Conservation (phyloP, 1,140 invertebrate genomes). For the Lerema accius region DNA sequence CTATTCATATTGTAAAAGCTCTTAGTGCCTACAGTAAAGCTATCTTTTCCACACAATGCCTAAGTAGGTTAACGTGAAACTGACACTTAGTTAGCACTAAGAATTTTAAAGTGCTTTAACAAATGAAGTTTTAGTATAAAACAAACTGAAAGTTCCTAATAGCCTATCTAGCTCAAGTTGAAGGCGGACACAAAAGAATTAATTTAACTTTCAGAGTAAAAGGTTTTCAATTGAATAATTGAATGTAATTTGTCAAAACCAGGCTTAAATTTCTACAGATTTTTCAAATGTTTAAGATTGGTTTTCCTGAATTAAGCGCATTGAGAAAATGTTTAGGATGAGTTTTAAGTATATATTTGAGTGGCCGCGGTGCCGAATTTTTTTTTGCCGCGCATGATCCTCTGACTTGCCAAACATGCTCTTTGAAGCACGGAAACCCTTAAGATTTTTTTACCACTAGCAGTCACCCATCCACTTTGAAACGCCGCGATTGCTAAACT, state of each 20-base stretch:
- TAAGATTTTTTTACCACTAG: no score
- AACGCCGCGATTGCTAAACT: no score
- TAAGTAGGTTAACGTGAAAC: background rate
- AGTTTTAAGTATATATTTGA: no score
- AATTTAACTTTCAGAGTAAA: constrained; percentile 2
- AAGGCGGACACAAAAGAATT: background rate
- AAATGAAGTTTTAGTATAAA: constrained; percentile 2
- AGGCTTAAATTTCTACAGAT: background rate
- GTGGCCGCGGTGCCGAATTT: no score
- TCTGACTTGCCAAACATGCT: no score
- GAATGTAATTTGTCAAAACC: background rate
- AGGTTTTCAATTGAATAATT: background rate
- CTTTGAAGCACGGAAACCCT: no score
- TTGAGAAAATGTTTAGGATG: background rate
- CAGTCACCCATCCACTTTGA: no score
- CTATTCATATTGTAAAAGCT: background rate
- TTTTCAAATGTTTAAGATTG: no score
- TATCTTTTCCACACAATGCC: background rate
- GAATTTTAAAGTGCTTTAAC: background rate
- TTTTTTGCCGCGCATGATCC: no score
- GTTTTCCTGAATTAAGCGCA: no score
- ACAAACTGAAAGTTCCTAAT: constrained; percentile 3
- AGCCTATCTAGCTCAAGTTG: background rate
- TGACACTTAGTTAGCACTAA: background rate
- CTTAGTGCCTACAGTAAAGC: background rate